These are phyloP conservation scores for Panurus biarmicus DNA, from an alignment of 2,113 vertebrate species.

Conservation along the genomic window DNA sequence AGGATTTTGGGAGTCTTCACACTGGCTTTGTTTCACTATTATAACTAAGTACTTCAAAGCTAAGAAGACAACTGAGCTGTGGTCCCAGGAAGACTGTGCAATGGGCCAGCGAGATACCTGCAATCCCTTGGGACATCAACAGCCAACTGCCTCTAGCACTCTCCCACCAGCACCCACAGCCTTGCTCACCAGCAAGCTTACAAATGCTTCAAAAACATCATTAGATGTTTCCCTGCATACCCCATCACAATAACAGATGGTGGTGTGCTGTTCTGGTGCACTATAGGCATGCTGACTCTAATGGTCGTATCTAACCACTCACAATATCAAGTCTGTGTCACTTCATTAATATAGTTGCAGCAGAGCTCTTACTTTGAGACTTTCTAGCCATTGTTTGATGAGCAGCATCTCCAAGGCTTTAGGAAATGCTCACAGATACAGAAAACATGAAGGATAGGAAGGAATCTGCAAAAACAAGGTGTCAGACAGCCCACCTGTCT, in stretches of 20 bases:
- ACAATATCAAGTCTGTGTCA: not conserved
- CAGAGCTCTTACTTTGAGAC: not conserved
- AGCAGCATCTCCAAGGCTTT: not conserved
- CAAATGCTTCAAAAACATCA: not conserved
- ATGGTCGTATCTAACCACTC: not conserved
- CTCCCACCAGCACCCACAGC: not conserved
- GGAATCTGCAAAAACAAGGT: not conserved
- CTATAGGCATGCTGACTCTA: not conserved
- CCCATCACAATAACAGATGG: not conserved
- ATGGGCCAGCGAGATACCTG: not conserved
- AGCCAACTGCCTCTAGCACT: not conserved
- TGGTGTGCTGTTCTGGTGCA: not conserved
- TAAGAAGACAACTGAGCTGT: not conserved
- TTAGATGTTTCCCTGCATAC: not conserved
- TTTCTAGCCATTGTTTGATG: not conserved
- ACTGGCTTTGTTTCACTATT: not conserved
- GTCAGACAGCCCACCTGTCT: not conserved
- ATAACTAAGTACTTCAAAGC: not conserved
- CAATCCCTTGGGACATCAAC: not conserved
- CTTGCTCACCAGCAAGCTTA: fast-evolving
- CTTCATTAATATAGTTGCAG: not conserved
- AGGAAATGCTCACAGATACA: not conserved
- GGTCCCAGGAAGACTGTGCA: too few species aligned
- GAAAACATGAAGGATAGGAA: not conserved
- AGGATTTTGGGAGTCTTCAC: not conserved